Percentiles rank a stretch among this genome's conserved stretches.
phyloP scores from a whole-genome alignment of 2,888 invertebrate genomes.

The Andricus curvator region DNA sequence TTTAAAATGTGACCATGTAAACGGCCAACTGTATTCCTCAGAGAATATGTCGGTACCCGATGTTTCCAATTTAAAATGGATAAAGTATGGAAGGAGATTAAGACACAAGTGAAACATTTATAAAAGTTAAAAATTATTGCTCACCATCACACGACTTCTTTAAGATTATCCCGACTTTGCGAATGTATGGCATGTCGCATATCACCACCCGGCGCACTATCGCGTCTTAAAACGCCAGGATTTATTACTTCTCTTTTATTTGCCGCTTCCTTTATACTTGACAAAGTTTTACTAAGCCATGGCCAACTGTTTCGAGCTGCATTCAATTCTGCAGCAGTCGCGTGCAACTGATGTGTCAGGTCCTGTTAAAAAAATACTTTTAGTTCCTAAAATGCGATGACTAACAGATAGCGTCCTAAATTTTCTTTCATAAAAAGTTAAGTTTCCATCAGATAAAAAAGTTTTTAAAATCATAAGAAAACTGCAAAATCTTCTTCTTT shows the following conservation, averaged over 20 bases:
- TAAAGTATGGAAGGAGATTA: no score
- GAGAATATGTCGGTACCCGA: no score
- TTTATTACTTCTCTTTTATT: conserved; percentile 80
- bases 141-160: conserved; percentile 72
- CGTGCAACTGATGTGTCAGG: conserved; percentile 92
- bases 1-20: no score
- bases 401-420: no score
- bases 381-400: background rate
- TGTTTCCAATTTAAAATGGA: no score
- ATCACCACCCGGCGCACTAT: conserved; percentile 78
- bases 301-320: conserved; percentile 88
- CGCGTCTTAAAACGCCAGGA: conserved; percentile 75
- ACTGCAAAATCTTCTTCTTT: background rate
- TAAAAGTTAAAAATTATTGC: background rate
- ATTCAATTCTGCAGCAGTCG: conserved; percentile 89
- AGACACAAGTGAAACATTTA: background rate
- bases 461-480: no score
- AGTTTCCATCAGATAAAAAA: no score
- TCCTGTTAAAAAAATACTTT: conserved; percentile 80
- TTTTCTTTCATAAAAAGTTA: no score
- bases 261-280: conserved; percentile 86
- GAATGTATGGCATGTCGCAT: conserved; percentile 73
- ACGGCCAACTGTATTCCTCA: no score
- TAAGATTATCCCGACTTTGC: conserved; percentile 73
- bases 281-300: conserved; percentile 96